Evolutionary conservation across 2,797 vertebrate species (phyloP).

Genomic region (Emydoidea blandingii): DNA sequence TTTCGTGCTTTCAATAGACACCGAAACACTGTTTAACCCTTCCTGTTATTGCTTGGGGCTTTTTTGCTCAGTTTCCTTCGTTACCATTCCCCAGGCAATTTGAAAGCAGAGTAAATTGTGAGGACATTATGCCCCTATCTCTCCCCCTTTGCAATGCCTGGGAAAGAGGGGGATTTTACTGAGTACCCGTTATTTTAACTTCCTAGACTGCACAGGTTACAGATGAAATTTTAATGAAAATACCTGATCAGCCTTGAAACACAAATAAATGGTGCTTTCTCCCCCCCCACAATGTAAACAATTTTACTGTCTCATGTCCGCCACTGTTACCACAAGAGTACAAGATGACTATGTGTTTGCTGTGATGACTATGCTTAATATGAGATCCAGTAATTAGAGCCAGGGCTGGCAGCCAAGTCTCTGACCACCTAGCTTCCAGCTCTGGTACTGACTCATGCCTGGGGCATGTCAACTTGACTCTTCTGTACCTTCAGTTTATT

Average conservation of each 20-base stretch:
- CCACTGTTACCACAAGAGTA: conserved; percentile 46
- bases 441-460: conserved; percentile 57
- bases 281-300: conserved; percentile 34
- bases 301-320: conserved; percentile 39
- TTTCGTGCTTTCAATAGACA: conserved; percentile 14
- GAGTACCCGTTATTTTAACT: conserved; percentile 30
- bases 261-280: conserved; percentile 5
- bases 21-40: conserved; percentile 56
- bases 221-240: conserved; percentile 47
- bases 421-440: conserved; percentile 42
- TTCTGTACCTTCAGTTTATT: conserved; percentile 34
- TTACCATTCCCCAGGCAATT: not conserved
- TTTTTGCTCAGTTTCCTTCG: not conserved
- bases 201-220: conserved; percentile 8
- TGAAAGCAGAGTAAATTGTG: not conserved
- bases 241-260: not conserved
- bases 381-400: conserved; percentile 62
- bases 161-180: conserved; percentile 24
- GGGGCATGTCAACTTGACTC: conserved; percentile 65
- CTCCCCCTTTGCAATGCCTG: not conserved
- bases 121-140: not conserved
- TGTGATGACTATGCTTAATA: conserved; percentile 39
- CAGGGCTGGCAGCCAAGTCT: conserved; percentile 47
- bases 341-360: conserved; percentile 17
- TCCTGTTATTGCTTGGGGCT: not conserved